phyloP scores from a whole-genome alignment of 30 jellyfish, hydroid and myxozoan genomes.

The Pseudorhiza aurosa region DNA sequence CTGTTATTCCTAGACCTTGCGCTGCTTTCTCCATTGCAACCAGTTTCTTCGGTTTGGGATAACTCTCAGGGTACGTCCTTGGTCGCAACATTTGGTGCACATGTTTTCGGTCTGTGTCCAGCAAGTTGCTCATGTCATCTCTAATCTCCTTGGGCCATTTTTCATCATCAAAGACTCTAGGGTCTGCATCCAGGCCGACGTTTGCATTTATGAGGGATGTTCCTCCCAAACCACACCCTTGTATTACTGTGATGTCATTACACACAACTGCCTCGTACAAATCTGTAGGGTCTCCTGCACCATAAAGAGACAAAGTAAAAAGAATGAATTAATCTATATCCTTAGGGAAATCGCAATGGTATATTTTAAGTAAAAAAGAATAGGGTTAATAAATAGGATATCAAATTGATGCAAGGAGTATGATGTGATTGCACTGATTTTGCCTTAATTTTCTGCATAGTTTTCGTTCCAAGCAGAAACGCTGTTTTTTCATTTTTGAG shows the following conservation, averaged over 20 bases:
- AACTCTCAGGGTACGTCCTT: constrained; percentile 48
- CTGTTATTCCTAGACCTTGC: constrained; percentile 34
- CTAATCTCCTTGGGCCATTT: constrained; percentile 62
- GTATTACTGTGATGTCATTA: constrained; percentile 66
- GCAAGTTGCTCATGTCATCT: constrained; percentile 30
- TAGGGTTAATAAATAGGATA: too few species aligned
- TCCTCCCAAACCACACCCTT: constrained; percentile 91
- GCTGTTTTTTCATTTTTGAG: too few species aligned
- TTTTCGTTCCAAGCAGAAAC: too few species aligned
- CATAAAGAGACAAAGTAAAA: not conserved
- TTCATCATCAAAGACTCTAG: constrained; percentile 32
- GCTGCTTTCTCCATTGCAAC: constrained; percentile 74
- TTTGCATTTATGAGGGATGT: constrained; percentile 76
- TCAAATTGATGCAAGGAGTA: too few species aligned
- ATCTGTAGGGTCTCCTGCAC: constrained; percentile 60
- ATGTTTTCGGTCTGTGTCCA: constrained; percentile 44
- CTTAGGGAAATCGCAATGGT: too few species aligned
- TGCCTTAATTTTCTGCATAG: too few species aligned
- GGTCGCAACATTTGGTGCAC: constrained; percentile 61
- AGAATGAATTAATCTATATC: too few species aligned
- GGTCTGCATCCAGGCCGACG: constrained; percentile 74
- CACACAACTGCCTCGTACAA: constrained; percentile 59
- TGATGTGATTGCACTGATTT: too few species aligned
- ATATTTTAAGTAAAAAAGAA: too few species aligned
- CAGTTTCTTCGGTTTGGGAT: constrained; percentile 34